Evolutionary conservation across 1,140 invertebrate genomes (phyloP).

Genomic region (Helicoverpa armigera): DNA sequence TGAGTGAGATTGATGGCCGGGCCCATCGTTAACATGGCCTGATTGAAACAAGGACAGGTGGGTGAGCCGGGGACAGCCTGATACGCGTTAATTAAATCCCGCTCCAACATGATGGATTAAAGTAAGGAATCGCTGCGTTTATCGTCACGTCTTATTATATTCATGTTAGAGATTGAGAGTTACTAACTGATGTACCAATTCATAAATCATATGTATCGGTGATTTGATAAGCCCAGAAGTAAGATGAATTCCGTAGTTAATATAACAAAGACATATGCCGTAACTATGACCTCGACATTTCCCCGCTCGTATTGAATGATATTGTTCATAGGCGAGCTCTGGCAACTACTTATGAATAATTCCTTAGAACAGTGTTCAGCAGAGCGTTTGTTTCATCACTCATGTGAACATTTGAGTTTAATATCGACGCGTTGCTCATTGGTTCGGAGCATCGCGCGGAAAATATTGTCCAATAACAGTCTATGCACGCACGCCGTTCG

Average conservation of each 20-base stretch:
- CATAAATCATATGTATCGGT: too few relatives aligned
- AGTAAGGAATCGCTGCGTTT: slow-evolving; percentile 11
- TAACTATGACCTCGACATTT: too few relatives aligned
- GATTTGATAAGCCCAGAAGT: too few relatives aligned
- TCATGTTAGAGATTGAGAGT: background rate
- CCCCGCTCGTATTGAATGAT: too few relatives aligned
- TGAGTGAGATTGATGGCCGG: slow-evolving; percentile 34
- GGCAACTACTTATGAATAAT: slow-evolving; percentile 29
- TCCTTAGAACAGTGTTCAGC: background rate
- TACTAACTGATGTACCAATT: background rate
- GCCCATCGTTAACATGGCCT: slow-evolving; percentile 34
- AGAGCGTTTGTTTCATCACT: slow-evolving; percentile 39
- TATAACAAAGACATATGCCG: too few relatives aligned
- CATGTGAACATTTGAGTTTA: slow-evolving; percentile 37
- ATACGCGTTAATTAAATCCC: slow-evolving; percentile 38
- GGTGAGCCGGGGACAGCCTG: background rate
- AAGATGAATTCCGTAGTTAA: background rate
- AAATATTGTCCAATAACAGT: slow-evolving; percentile 43
- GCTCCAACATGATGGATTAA: slow-evolving; percentile 31
- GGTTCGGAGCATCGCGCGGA: slow-evolving; percentile 13
- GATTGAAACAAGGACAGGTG: slow-evolving; percentile 36
- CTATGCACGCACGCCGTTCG: slow-evolving; percentile 27
- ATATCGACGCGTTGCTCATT: slow-evolving; percentile 44
- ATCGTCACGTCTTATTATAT: background rate
- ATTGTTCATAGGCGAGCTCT: background rate